Evolutionary conservation across 1,140 invertebrate species (phyloP), one percentile per base, ranked within the genome.

Genomic region (Archegozetes longisetosus): DNA sequence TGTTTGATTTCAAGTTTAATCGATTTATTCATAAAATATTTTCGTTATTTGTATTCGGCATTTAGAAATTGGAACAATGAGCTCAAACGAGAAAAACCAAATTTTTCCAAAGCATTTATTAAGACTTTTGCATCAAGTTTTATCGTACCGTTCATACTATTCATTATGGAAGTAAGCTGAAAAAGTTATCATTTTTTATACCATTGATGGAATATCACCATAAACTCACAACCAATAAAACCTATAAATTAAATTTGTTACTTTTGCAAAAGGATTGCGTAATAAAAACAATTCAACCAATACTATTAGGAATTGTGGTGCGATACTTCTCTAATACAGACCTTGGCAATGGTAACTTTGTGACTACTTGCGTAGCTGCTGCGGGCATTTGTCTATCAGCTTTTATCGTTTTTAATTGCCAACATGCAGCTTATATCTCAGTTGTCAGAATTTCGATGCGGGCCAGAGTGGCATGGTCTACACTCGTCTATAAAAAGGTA

Each of bases 401-500:
- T 13, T 51, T 3, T 50, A 20, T 22, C 48, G 57, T 27, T 53
- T 27, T 53, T 58, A 2, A 51, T 58, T 29, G 25, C n/a, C 32
- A 27, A 14, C 17, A 40, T 58, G 46, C n/a, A 14, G 2, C 32
- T 40, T 40, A 6, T 9, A 40, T 17, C 17, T 51, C 32, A 24
- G 47, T 47, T 4, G 9, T 50, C n/a, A 28, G 29, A 32, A 29
- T 58, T 17, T 49, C 57, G n/a, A 50, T 58, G 48, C 46, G 57
- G 2, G 25, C 25, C 46, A 58, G 49, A 27, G 49, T 58, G 17
- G 22, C 26, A 13, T 58, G 57, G 57, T 50, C 46, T 22, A 13
- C 57, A 2, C 1, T 58, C n/a, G 50, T 58, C 4, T 58, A 50
- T 24, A 52, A 51, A 13, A 58, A 58, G 22, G 55, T 57, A 20